Evolutionary conservation across 2,888 invertebrate genomes (phyloP).

Genomic region (Andrena haemorrhoa): DNA sequence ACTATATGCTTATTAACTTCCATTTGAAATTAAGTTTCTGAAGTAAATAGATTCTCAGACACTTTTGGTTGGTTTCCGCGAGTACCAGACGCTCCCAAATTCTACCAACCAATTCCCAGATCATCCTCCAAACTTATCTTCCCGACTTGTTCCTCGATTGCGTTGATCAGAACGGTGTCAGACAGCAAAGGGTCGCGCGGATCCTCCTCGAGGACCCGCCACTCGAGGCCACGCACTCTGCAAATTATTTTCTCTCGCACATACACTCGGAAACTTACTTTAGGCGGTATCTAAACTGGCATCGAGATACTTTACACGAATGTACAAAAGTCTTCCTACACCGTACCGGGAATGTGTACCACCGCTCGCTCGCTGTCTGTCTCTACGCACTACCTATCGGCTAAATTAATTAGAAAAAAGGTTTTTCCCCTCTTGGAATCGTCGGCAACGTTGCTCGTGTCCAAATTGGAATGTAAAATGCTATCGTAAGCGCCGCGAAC

Average conservation of each 20-base stretch:
- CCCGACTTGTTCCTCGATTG: no score
- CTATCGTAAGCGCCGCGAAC: conserved; percentile 31
- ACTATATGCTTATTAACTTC: no score
- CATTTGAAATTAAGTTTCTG: no score
- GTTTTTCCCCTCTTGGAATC: conserved; percentile 33
- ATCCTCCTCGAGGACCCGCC: conserved; percentile 7
- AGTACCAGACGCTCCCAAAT: no score
- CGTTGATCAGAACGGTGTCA: neutral
- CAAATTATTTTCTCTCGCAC: conserved; percentile 62
- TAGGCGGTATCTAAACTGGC: conserved; percentile 77
- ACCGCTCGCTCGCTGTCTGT: conserved; percentile 16
- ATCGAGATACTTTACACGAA: conserved; percentile 80
- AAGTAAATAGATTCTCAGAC: no score
- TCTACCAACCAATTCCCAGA: no score
- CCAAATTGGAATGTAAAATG: conserved; percentile 59
- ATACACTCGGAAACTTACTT: conserved; percentile 63
- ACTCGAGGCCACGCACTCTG: conserved; percentile 39
- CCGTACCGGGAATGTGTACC: conserved; percentile 65
- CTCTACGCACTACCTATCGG: conserved; percentile 43
- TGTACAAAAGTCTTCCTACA: conserved; percentile 76
- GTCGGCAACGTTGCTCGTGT: conserved; percentile 20
- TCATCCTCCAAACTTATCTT: no score
- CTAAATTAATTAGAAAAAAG: conserved; percentile 58
- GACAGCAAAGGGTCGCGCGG: conserved; percentile 32
- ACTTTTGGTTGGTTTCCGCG: no score